Base-by-base conservation (phyloP, 1,140 invertebrate genomes). In the Atta colombica region DNA sequence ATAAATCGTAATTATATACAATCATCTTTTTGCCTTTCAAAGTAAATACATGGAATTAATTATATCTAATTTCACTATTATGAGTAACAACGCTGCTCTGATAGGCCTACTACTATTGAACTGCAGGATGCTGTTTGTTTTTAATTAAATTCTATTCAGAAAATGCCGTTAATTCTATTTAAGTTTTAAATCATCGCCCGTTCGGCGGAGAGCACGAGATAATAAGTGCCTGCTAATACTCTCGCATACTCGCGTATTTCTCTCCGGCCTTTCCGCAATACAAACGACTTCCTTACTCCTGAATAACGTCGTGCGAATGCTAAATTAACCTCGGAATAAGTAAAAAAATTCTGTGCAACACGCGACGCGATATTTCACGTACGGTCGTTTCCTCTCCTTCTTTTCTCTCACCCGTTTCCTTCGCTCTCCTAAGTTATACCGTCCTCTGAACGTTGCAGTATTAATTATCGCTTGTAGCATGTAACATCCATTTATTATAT, bases 271-370 rank as follows among this genome's bases (percentile, higher is more conserved):
- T 84, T 58, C 5, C 55, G 69, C 55, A 28, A 75, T 84, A 84
- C 80, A 84, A 84, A 84, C 69, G 80, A 84, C 80, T 84, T 84
- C 80, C 80, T 84, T 84, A 84, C 60, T 75, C 39, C 80, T 75
- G 69, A 74, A 60, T 74, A 84, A 84, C 80, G 65, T 81, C 65
- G 65, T 58, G 80, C 80, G 80, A 35, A 63, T 49, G 80, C 58
- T 84, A 75, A 84, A 84, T 84, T 84, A 84, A 84, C 58, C 69
- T 84, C 80, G 80, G 80, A 74, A 75, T 74, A 84, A 61, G 69
- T 84, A 84, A 84, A 84, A 84, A 84, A 84, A 74, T 74, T 49
- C 14, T 18, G 80, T 58, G 39, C 80, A 49, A 74, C 80, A 84
- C 80, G 80, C 80, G 80, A 84, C 80, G 69, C 80, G 55, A 84